Evolutionary conservation across 2,113 vertebrate genomes (phyloP).

Genomic region (Anser brachyrhynchus): DNA sequence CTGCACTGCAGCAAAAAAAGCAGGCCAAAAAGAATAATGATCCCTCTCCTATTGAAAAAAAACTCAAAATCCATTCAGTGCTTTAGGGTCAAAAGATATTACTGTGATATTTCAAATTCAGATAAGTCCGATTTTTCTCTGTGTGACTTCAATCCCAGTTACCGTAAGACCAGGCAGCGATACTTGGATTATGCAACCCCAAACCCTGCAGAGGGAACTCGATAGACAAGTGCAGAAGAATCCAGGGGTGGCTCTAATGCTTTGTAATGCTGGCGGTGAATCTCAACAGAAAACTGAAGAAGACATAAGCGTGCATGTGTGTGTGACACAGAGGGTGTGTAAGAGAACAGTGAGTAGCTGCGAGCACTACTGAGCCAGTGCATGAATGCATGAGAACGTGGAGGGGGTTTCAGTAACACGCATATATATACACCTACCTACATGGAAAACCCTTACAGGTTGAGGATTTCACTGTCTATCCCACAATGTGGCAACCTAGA

Average conservation of each 20-base stretch:
- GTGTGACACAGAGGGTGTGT: background rate
- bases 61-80: background rate
- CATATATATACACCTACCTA: accelerated
- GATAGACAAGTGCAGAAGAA: background rate
- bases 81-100: background rate
- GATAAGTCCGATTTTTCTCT: background rate
- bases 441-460: background rate
- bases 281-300: background rate
- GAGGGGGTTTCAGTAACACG: background rate
- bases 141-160: background rate
- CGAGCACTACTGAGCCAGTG: background rate
- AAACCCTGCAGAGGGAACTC: background rate
- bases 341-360: background rate
- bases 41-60: background rate
- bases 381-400: background rate
- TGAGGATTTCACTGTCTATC: background rate
- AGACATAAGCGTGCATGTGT: background rate
- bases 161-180: background rate
- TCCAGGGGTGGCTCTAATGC: background rate
- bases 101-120: background rate
- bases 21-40: background rate
- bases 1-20: conserved; percentile 21
- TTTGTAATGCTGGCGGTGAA: background rate
- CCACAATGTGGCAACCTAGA: background rate
- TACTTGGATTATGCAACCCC: background rate